Percentiles rank a stretch among this genome's conserved stretches.
These are phyloP conservation scores for Glossophaga mutica DNA, from an alignment of 2,797 vertebrate species.

Conservation along the genomic window DNA sequence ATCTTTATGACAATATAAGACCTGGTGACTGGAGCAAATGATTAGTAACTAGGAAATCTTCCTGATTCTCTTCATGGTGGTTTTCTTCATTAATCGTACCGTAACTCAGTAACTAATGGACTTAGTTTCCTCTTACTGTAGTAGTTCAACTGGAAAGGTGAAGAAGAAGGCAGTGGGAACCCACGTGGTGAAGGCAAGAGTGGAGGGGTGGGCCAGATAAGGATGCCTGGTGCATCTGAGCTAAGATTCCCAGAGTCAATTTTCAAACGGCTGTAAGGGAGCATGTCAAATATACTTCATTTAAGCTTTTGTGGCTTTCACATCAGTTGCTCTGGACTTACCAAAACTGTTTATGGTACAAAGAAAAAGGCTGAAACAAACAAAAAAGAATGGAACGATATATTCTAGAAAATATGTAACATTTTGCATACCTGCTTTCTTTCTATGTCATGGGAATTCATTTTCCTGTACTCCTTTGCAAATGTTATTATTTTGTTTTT, in stretches of 20 bases:
- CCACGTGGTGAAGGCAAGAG: not conserved
- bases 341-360: not conserved
- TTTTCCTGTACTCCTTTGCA: not conserved
- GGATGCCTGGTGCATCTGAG: not conserved
- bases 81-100: not conserved
- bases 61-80: not conserved
- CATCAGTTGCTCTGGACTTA: not conserved
- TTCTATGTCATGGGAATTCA: not conserved
- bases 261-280: not conserved
- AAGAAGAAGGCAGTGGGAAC: conserved; percentile 7
- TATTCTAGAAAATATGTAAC: not conserved
- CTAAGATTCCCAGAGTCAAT: not conserved
- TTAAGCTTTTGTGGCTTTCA: not conserved
- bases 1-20: not conserved
- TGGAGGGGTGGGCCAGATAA: too few species aligned
- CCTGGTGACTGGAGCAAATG: conserved; percentile 8
- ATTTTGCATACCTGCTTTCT: not conserved
- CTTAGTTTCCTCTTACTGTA: conserved; percentile 30
- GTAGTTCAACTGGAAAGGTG: conserved; percentile 30
- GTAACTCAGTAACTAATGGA: conserved; percentile 16
- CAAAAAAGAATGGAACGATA: not conserved
- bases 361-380: not conserved
- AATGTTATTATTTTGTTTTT: conserved; percentile 8
- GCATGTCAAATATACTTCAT: not conserved
- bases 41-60: conserved; percentile 10